Percentiles rank a stretch among this genome's conserved stretches.
Conservation (phyloP, 2,888 invertebrate genomes). For the Drosophila fungiperda region DNA sequence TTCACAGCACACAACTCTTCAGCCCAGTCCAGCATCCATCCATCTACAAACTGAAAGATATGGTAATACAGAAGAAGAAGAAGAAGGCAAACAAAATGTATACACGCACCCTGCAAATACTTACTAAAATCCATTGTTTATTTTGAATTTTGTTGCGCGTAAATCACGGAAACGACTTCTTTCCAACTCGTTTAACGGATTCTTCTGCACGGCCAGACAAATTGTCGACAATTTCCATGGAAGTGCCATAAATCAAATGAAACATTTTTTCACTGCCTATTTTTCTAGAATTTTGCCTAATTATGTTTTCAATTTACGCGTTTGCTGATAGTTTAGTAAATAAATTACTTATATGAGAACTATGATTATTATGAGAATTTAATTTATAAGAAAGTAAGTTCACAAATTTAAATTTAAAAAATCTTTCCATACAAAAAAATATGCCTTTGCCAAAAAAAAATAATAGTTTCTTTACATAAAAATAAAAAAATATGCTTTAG, state of each 20-base stretch:
- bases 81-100: neutral
- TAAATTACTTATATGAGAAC: slow-evolving; percentile 22
- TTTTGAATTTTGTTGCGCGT: slow-evolving; percentile 75
- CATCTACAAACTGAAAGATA: slow-evolving; percentile 21
- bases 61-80: slow-evolving; percentile 27
- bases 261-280: slow-evolving; percentile 46
- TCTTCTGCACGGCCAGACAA: slow-evolving; percentile 66
- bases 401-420: neutral
- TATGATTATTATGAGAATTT: slow-evolving; percentile 1
- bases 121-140: slow-evolving; percentile 72
- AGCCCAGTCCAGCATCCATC: neutral
- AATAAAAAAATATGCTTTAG: neutral
- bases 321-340: slow-evolving; percentile 27
- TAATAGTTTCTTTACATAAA: neutral
- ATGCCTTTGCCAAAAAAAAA: neutral
- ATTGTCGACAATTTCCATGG: slow-evolving; percentile 77
- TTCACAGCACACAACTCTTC: slow-evolving; percentile 3
- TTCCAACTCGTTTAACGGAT: slow-evolving; percentile 49
- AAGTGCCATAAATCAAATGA: slow-evolving; percentile 75
- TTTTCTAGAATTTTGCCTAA: slow-evolving; percentile 62
- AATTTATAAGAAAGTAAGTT: neutral
- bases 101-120: slow-evolving; percentile 47
- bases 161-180: slow-evolving; percentile 75
- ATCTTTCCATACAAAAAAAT: neutral
- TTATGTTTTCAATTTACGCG: slow-evolving; percentile 52